These are phyloP conservation scores for Crypturellus tataupa DNA, from an alignment of 2,797 vertebrate species.

Conservation along the genomic window DNA sequence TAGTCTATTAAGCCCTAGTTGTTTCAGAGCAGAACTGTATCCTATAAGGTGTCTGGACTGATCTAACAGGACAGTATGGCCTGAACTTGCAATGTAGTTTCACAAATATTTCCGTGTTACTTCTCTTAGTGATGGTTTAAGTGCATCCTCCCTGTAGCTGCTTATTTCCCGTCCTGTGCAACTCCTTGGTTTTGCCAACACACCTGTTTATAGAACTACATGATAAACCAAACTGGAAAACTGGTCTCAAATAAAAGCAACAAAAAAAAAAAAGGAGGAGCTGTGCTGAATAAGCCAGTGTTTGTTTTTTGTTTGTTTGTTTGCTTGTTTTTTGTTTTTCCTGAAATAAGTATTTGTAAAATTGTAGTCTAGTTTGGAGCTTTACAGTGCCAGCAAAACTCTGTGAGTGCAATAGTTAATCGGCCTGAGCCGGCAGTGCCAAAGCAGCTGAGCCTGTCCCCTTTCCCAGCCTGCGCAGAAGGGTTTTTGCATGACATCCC, in stretches of 20 bases:
- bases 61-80: neutral
- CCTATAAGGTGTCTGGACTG: neutral
- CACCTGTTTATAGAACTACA: neutral
- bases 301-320: no score
- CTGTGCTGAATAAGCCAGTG: neutral
- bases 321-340: neutral
- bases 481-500: slow-evolving; percentile 43
- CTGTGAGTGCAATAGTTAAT: neutral
- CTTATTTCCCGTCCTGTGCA: neutral
- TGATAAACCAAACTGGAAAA: neutral
- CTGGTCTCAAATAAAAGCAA: neutral
- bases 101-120: neutral
- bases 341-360: slow-evolving; percentile 11
- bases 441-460: slow-evolving; percentile 1
- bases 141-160: neutral
- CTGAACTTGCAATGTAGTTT: neutral
- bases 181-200: neutral
- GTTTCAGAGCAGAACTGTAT: neutral
- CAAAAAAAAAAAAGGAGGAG: neutral
- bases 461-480: slow-evolving; percentile 28
- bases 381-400: neutral
- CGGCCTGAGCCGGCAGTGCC: neutral
- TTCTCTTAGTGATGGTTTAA: neutral
- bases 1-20: neutral
- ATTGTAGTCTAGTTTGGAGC: neutral